Conservation (phyloP, 2,797 vertebrate species). For the Pseudomugil gertrudae region DNA sequence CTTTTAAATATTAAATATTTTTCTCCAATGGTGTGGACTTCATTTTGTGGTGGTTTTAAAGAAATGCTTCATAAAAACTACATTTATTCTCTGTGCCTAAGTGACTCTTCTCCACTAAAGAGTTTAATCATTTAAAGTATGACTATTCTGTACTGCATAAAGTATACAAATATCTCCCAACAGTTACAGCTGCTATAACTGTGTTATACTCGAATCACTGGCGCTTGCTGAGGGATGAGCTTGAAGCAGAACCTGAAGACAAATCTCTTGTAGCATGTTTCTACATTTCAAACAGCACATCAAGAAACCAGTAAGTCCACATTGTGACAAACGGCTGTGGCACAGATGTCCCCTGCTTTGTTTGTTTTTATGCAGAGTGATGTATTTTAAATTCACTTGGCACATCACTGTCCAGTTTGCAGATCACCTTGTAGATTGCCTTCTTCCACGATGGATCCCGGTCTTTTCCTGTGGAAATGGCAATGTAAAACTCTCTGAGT, state of each 20-base stretch:
- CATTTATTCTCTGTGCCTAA: constrained; percentile 2
- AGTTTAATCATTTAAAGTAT: not conserved
- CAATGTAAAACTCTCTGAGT: constrained; percentile 88
- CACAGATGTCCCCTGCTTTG: constrained; percentile 13
- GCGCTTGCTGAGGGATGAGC: not conserved
- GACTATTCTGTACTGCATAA: not conserved
- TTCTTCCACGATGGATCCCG: constrained; percentile 94
- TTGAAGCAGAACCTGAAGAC: not conserved
- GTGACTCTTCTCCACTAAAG: not conserved
- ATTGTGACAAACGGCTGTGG: constrained; percentile 45
- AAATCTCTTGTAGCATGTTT: not conserved
- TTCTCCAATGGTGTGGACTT: not conserved
- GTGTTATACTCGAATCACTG: too few species aligned
- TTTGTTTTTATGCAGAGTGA: constrained; percentile 59
- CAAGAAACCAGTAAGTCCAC: constrained; percentile 43
- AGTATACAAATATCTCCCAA: not conserved
- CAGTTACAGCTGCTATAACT: not conserved
- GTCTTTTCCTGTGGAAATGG: constrained; percentile 86
- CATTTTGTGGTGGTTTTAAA: not conserved
- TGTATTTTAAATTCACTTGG: constrained; percentile 85
- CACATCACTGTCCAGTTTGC: constrained; percentile 90
- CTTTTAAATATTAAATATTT: not conserved
- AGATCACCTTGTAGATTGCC: constrained; percentile 95
- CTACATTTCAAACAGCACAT: not conserved
- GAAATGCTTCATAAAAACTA: not conserved